phyloP scores from a whole-genome alignment of 1,140 invertebrate genomes.

The Heliconius nattereri region DNA sequence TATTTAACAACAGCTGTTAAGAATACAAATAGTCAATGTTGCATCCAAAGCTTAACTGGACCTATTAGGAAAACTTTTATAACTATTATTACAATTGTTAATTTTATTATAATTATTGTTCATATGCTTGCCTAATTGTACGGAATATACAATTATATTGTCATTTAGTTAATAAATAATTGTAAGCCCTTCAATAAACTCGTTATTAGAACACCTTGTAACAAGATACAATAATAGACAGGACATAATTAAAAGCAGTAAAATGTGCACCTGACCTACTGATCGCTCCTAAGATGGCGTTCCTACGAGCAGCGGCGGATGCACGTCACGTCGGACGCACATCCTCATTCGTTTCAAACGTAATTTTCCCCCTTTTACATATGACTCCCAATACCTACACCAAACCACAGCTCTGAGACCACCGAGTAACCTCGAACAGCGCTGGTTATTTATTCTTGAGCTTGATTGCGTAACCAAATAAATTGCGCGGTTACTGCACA shows the following conservation, averaged over 20 bases:
- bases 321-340: constrained; percentile 73
- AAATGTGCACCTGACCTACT: constrained; percentile 34
- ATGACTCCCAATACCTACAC: constrained; percentile 41
- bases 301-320: constrained; percentile 58
- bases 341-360: constrained; percentile 60
- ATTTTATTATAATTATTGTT: background rate
- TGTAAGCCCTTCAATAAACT: constrained; percentile 2
- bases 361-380: constrained; percentile 69
- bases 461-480: constrained; percentile 65
- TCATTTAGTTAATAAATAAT: background rate
- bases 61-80: background rate
- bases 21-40: background rate
- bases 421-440: constrained; percentile 59
- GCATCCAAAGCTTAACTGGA: no score
- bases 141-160: background rate
- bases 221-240: constrained; percentile 1
- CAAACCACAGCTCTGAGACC: constrained; percentile 48
- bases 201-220: background rate
- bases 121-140: background rate
- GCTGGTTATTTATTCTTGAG: constrained; percentile 58
- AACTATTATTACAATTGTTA: no score
- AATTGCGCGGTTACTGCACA: constrained; percentile 53
- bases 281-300: constrained; percentile 17
- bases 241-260: constrained; percentile 39
- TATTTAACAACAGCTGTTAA: background rate